Base-by-base conservation (phyloP, 1,140 invertebrate species). In the Luehdorfia chinensis region DNA sequence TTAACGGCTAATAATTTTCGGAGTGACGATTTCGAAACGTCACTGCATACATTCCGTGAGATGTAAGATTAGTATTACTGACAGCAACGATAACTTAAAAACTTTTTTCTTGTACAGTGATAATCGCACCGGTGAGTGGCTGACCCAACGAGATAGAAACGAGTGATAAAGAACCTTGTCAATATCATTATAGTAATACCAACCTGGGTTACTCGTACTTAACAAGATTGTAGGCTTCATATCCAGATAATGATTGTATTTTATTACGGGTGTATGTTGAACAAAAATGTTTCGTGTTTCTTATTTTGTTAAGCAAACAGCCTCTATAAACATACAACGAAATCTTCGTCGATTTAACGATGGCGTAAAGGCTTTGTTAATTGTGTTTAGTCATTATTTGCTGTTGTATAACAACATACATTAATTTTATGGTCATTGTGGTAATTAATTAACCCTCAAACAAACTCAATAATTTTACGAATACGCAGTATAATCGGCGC, bases 1-100 rank as follows among this genome's bases (percentile, higher is more conserved):
- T 77, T 84, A 78, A 83, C 69, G 59, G 67, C 52, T 71, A 76
- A 84, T 76, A 75, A 73, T 73, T 70, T 65, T 56, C 62, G 51
- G 55, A 50, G 64, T 67, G 73, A 74, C 68, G 67, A 79, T 79
- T 80, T 64, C 75, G 64, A 70, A 81, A 84, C 66, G 52, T 71
- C 63, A 70, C 43, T 43, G 15, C 55, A 55, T 67, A 55, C 70
- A 67, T 76, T 74, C 61, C 50, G 41, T 50, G 44, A 79, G 75
- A 79, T 81, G 71, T 50, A 33, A 78, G 68, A 81, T 81, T 76
- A 75, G 64, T 64, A 28, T 54, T 62, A 72, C 59, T 75, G 72
- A 79, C 79, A 74, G 72, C 58, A 46, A 55, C 72, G 70, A 79
- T 78, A 76, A 78, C 25, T 81, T 78, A 70, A 76, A 67, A 73